Base-by-base conservation (phyloP, 2,888 invertebrate species). In the Patella caerulea region DNA sequence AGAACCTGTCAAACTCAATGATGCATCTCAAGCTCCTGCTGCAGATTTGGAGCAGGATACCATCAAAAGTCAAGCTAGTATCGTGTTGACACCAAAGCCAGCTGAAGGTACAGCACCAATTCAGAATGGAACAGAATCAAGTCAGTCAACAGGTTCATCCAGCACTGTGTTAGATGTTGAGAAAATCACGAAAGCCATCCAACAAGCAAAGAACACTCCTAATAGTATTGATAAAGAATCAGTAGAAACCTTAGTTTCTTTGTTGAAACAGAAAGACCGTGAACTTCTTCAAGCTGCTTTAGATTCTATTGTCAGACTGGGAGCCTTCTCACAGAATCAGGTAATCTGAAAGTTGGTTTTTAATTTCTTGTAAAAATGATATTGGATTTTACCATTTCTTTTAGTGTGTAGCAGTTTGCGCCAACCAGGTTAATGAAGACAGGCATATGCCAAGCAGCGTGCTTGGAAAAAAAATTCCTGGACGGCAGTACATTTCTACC, bases 301-400 rank as follows among this genome's bases (percentile, higher is more conserved):
- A 55, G 91, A 91, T n/a, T 93, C 92, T 56, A 92, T 93, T 75
- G 92, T 92, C 76, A 93, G 93, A 85, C 92, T 92, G 87, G 92
- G 93, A 14, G 93, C 93, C 15, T 93, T 93, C 85, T 91, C 92
- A 69, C 89, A 89, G 73, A 93, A 93, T 87, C 93, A 93, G 91
- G 93, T 93, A 76, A 79, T 9, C 9, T 45, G 1, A 45, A 45
- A 7, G 1, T 45, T 45, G 45, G 9, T 45, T 45, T 45, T 45
- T 4, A 5, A 45, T 45, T 45, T 45, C 1, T 45, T 9, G 45
- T 45, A 45, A 45, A 45, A 45, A 45, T 45, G 9, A 9, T 9
- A 45, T 45, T 7, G 7, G 9, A 45, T 45, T 45, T 45, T 7
- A 45, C 9, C 9, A 45, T 45, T 9, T 45, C 45, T 45, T 0